Base-by-base conservation (phyloP, 2,888 invertebrate genomes). In the Drosophila tanythrix region DNA sequence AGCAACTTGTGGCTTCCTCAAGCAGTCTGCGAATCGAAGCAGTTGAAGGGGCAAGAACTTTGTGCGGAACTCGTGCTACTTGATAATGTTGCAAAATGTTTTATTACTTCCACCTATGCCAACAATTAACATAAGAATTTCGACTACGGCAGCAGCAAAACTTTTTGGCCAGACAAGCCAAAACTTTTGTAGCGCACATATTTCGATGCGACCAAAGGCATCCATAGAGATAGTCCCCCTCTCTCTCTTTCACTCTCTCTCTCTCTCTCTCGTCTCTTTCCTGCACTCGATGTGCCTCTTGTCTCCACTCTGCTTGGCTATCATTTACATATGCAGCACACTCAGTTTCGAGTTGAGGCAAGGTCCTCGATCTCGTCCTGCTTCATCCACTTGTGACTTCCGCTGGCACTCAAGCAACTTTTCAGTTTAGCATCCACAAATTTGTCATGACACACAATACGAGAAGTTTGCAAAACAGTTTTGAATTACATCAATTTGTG, bases 21-120 rank as follows among this genome's bases (percentile, higher is more conserved):
- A 25, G 11, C 25, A 2, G 3, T 6, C 29, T 43, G 43, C 21
- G 43, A 38, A 18, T 18, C 8, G n/a, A 11, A 21, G 46, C 21
- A 21, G 53, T 5, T 53, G 27, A 35, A 18, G 29, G 38, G 29
- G 21, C 13, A 27, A 11, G 2, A 55, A 67, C 40, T 61, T 48
- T 31, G 25, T 36, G 52, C 60, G 71, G 66, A 81, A 81, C 81
- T 77, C 85, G 73, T 56, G 77, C 59, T 55, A 59, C 64, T 83
- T 77, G 85, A 88, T 83, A 88, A 85, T 85, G 88, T 83, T 85
- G 69, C 74, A 76, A 79, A 74, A 85, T 83, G 85, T 86, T 86
- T 85, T 88, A 86, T 85, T 88, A 88, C 88, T 85, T 86, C 88
- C 85, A 86, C 85, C 81, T 85, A 86, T 88, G 85, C 79, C 77